Evolutionary conservation across 2,888 invertebrate species (phyloP), one percentile per base, ranked within the genome.

Genomic region (Leptopilina myrica): DNA sequence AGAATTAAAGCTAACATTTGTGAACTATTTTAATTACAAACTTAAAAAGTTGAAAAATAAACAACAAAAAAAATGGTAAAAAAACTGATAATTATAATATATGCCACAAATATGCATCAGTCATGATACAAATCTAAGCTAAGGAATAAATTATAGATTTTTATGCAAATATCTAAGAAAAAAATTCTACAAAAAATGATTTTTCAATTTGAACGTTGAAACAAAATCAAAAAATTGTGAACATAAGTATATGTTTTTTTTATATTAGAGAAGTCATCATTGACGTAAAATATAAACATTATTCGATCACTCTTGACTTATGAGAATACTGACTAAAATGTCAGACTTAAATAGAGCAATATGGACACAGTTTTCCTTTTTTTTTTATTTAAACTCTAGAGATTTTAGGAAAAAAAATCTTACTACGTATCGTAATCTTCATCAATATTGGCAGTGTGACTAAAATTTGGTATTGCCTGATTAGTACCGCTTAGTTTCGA

Each of bases 401-500:
- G 40, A 62, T 49, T 49, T 49, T 49, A 11, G 9, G 6, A 46
- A 46, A 46, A 49, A 9, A 26, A 65, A 67, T 67, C 8, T 20
- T 77, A 87, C 88, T 91, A 92, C 89, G 91, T 90, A 79, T 92
- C 92, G 46, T 92, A 91, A 84, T 92, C 91, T 84, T 92, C 92
- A 43, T 92, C 91, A 69, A 91, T 88, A 75, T 88, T 90, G 77
- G 89, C 88, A 81, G 89, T 89, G 79, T 88, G 87, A 84, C 87
- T 83, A 79, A 89, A 91, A 79, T 89, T 90, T 65, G 89, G 88
- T 75, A 89, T 88, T 62, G 90, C 84, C 67, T 87, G 88, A 81
- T 86, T 87, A 66, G 83, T 82, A 26, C 86, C 65, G 76, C 83
- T 86, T 65, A 83, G 81, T 80, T 75, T 82, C 20, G 85, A 79